These are phyloP conservation scores for Phylloscopus trochiloides DNA, from an alignment of 2,113 vertebrate species.

Conservation along the genomic window DNA sequence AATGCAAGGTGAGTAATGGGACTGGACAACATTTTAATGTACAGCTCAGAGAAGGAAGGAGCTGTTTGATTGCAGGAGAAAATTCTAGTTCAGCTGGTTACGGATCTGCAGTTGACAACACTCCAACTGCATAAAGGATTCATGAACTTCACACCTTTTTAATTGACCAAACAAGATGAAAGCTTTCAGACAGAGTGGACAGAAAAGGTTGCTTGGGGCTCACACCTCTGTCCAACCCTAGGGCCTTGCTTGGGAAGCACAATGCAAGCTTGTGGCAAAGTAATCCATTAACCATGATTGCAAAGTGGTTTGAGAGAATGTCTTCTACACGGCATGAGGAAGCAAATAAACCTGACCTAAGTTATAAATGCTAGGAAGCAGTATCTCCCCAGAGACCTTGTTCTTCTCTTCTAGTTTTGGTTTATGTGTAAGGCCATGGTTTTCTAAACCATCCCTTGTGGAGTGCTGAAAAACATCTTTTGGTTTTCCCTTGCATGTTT, in stretches of 20 bases:
- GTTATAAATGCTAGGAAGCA: neutral
- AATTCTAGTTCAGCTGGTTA: neutral
- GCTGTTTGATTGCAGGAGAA: neutral
- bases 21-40: neutral
- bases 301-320: neutral
- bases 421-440: neutral
- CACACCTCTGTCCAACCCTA: neutral
- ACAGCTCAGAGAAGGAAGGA: neutral
- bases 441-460: neutral
- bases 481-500: neutral
- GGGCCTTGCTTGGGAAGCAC: neutral
- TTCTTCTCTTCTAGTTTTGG: neutral
- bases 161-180: slow-evolving; percentile 25
- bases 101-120: neutral
- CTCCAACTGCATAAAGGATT: neutral
- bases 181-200: slow-evolving; percentile 8
- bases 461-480: neutral
- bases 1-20: neutral
- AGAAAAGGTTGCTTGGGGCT: neutral
- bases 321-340: neutral
- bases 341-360: neutral
- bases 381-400: neutral
- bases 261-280: neutral
- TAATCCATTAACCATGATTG: neutral
- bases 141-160: slow-evolving; percentile 54